Evolutionary conservation across 2,888 invertebrate species (phyloP), one percentile per base, ranked within the genome.

Genomic region (Trissolcus brochymenae): DNA sequence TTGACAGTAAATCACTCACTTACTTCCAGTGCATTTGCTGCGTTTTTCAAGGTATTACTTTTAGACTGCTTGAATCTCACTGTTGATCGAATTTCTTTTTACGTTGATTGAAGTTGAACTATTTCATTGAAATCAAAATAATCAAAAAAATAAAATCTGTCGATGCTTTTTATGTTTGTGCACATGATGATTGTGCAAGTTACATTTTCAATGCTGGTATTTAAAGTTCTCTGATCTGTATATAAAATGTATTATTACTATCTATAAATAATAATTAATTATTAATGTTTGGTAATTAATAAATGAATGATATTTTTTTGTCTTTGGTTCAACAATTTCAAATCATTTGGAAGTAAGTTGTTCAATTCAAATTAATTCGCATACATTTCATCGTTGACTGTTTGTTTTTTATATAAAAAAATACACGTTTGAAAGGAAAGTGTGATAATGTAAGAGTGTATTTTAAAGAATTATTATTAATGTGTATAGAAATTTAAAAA

Each of bases 401-500:
- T 46, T 16, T 46, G 46, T 11, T 35, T 9, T 46, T 4, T 46
- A 46, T 46, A 6, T 2, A 16, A 2, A 46, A 46, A 46, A 14
- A n/a, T 11, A n/a, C 16, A 46, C 14, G 16, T 46, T 46, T 46
- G 16, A 46, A 46, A 7, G n/a, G 46, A 46, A 46, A 46, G 46
- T 46, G 16, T 46, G 16, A 46, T 46, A 16, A 16, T 16, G 46
- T 53, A 35, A 29, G 21, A 59, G 35, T 4, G 74, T 75, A 75
- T 53, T 64, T 68, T 68, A 4, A 56, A 35, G 2, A 35, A 25
- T 59, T 25, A 75, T 59, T 75, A 64, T 46, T 64, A 49, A 29
- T 57, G 61, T 75, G 67, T 59, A 68, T 50, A 75, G 50, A 35
- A 75, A 25, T 68, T 56, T 7, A 68, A 51, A 9, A 35, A 35